Evolutionary conservation across 64 coral and sea anemone species (phyloP).

Genomic region (Dendronephthya gigantea): DNA sequence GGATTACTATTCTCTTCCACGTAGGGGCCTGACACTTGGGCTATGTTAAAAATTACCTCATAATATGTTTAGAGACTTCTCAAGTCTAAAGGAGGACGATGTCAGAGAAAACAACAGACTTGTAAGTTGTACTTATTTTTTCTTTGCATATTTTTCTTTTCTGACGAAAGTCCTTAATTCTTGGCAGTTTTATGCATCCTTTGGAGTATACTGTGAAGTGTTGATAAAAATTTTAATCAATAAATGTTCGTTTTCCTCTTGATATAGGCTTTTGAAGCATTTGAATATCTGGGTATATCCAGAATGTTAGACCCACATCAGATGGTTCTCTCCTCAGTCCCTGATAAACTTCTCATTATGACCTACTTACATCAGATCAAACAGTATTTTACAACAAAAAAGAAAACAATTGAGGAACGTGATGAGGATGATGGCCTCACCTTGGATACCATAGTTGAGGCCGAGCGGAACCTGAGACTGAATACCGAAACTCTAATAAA

Average conservation of each 20-base stretch:
- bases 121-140: slow-evolving; percentile 36
- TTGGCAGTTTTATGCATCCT: too few relatives aligned
- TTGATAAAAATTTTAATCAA: background rate
- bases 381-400: slow-evolving; percentile 50
- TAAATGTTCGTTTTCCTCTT: background rate
- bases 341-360: slow-evolving; percentile 91
- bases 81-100: slow-evolving; percentile 52
- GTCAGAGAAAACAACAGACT: slow-evolving; percentile 76
- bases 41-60: background rate
- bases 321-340: slow-evolving; percentile 58
- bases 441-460: background rate
- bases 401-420: background rate
- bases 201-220: too few relatives aligned
- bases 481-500: background rate
- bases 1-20: too few relatives aligned
- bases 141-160: too few relatives aligned
- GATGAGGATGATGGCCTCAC: background rate
- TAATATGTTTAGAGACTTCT: slow-evolving; percentile 59
- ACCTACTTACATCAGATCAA: slow-evolving; percentile 90
- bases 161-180: too few relatives aligned
- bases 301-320: slow-evolving; percentile 62
- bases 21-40: too few relatives aligned
- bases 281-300: slow-evolving; percentile 79
- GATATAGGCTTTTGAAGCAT: slow-evolving; percentile 67
- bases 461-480: background rate